phyloP scores from a whole-genome alignment of 1,140 invertebrate species.

The Zaprionus ornatus region DNA sequence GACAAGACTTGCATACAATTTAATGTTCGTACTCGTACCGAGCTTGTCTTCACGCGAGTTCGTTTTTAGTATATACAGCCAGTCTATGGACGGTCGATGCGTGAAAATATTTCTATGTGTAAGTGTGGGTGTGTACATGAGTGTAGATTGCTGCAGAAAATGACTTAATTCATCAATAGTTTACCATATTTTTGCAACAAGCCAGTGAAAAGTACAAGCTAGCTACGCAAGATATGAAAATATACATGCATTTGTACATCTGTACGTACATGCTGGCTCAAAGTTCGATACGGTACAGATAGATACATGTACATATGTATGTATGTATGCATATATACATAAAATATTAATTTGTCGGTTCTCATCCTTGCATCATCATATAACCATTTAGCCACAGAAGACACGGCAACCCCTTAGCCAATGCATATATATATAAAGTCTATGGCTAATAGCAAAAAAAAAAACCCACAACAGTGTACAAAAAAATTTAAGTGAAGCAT shows the following conservation, averaged over 20 bases:
- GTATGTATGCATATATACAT: constrained; percentile 56
- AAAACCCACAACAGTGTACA: constrained; percentile 45
- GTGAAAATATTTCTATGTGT: constrained; percentile 82
- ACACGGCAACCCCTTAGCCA: constrained; percentile 5
- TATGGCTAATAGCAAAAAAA: constrained; percentile 4
- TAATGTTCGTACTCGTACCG: constrained; percentile 69
- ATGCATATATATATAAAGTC: constrained; percentile 12
- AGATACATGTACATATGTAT: constrained; percentile 41
- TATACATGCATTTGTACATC: constrained; percentile 12
- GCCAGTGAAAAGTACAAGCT: constrained; percentile 53
- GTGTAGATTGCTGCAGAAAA: constrained; percentile 44
- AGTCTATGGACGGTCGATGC: constrained; percentile 78
- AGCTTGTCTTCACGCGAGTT: constrained; percentile 76
- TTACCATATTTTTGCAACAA: constrained; percentile 45
- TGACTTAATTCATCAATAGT: constrained; percentile 50
- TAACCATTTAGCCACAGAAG: constrained; percentile 16
- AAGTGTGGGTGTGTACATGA: constrained; percentile 63
- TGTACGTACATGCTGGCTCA: constrained; percentile 42
- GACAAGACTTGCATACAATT: constrained; percentile 72
- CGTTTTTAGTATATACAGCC: constrained; percentile 76
- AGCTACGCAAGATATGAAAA: constrained; percentile 23
- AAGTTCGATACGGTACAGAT: constrained; percentile 63
- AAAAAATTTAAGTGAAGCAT: constrained; percentile 52
- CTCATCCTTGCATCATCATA: constrained; percentile 75
- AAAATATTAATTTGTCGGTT: constrained; percentile 57